These are phyloP conservation scores for Lepidocyrtoides sp. DNA, from an alignment of 2,888 invertebrate species.

Conservation along the genomic window DNA sequence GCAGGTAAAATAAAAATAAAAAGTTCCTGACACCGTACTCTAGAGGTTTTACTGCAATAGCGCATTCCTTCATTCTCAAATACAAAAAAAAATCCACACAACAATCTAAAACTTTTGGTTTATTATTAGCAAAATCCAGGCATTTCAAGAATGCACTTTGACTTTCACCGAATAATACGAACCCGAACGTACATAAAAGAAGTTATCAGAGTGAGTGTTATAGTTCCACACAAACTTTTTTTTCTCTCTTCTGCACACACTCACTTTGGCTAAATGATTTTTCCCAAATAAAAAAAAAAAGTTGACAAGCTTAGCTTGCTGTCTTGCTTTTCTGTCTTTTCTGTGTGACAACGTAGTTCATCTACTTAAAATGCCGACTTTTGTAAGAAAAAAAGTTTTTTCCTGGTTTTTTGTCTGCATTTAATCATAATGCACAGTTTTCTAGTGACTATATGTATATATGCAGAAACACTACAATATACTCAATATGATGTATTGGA, in stretches of 20 bases:
- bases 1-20: no score
- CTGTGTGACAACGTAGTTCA: not conserved
- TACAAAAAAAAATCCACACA: no score
- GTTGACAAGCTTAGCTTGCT: slow-evolving; percentile 27
- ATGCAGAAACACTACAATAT: no score
- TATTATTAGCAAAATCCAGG: not conserved
- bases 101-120: no score
- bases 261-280: slow-evolving; percentile 14
- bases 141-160: slow-evolving; percentile 31
- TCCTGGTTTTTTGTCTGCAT: no score
- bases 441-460: not conserved
- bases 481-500: no score
- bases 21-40: no score
- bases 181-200: not conserved
- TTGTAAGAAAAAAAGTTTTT: not conserved
- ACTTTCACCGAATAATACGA: not conserved
- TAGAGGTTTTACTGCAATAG: no score
- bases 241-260: not conserved
- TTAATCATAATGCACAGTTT: no score
- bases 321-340: not conserved
- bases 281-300: not conserved
- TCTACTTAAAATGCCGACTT: no score
- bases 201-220: not conserved
- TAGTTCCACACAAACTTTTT: not conserved
- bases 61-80: no score